Conservation (phyloP, 2,888 invertebrate species). For the Drosophila pseudotakahashii region DNA sequence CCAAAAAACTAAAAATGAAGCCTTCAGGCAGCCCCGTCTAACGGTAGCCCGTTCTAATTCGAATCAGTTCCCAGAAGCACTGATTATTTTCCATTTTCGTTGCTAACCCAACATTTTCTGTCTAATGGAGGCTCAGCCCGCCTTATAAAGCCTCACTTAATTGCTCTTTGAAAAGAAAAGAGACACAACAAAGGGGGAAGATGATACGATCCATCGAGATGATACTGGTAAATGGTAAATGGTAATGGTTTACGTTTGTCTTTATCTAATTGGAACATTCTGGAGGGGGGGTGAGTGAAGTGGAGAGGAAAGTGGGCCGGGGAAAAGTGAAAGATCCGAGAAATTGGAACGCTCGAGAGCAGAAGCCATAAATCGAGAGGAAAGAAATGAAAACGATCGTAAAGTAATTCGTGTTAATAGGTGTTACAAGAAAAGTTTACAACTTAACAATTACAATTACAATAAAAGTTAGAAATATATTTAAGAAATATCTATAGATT, state of each 20-base stretch:
- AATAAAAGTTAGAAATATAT: too few relatives aligned
- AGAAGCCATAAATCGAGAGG: constrained; percentile 10
- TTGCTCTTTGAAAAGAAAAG: constrained; percentile 17
- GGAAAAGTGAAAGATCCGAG: constrained; percentile 29
- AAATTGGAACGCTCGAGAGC: constrained; percentile 10
- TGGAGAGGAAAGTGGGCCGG: background rate
- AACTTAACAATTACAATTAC: too few relatives aligned
- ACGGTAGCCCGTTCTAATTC: constrained; percentile 70
- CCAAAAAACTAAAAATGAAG: background rate
- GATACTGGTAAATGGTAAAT: constrained; percentile 9
- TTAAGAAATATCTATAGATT: too few relatives aligned
- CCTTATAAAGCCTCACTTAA: constrained; percentile 26
- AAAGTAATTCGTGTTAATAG: constrained; percentile 3
- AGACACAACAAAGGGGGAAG: background rate
- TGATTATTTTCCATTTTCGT: constrained; percentile 2
- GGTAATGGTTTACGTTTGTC: constrained; percentile 21
- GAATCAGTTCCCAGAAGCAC: constrained; percentile 35
- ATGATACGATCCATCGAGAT: constrained; percentile 8
- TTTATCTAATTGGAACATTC: constrained; percentile 38
- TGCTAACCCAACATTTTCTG: background rate
- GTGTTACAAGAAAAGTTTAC: background rate
- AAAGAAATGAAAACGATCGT: constrained; percentile 3
- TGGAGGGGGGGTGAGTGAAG: background rate
- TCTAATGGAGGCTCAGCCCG: constrained; percentile 15
- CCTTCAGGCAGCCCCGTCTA: constrained; percentile 33